Evolutionary conservation across 2,888 invertebrate genomes (phyloP), one percentile per base, ranked within the genome.

Genomic region (Melikaiella ostensackeni): DNA sequence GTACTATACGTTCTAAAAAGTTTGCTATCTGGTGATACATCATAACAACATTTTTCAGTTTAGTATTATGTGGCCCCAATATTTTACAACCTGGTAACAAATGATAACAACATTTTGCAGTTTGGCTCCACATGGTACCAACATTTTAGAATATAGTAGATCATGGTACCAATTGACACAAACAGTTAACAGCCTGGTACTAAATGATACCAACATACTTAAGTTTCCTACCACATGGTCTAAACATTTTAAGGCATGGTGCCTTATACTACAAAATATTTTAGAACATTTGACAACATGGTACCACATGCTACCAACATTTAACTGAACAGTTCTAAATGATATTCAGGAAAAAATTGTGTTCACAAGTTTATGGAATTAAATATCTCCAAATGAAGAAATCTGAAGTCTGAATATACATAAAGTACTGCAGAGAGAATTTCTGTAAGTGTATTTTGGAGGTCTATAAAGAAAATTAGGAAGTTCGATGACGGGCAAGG

Each of bases 401-500:
- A 50, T 19, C n/a, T n/a, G 2, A n/a, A n/a, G 8, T 5, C 0
- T 16, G 7, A 50, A n/a, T n/a, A 8, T 50, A 9, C 21, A 55
- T 21, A 55, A 13, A 27, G 16, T 6, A 27, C 13, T 16, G 27
- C 1, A 13, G 27, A 59, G 6, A 0, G 5, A 59, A 59, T 27
- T 63, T 38, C 35, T 3, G 13, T 24, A 35, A 9, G 21, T 9
- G 9, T 63, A 42, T 42, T 42, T 38, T 38, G 38, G 13, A 80
- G 74, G 61, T 21, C 16, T 64, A 70, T 70, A n/a, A 50, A 50
- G 27, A 27, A 66, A 46, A 46, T 66, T 24, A 24, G n/a, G 19
- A 70, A 9, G 21, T 70, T 70, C 50, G 50, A 70, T 50, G 30
- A 50, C 50, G 46, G 66, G 27, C 66, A 70, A 70, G 30, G 70